These are phyloP conservation scores for Nothoprocta perdicaria DNA, from an alignment of 2,113 vertebrate species.

Conservation along the genomic window DNA sequence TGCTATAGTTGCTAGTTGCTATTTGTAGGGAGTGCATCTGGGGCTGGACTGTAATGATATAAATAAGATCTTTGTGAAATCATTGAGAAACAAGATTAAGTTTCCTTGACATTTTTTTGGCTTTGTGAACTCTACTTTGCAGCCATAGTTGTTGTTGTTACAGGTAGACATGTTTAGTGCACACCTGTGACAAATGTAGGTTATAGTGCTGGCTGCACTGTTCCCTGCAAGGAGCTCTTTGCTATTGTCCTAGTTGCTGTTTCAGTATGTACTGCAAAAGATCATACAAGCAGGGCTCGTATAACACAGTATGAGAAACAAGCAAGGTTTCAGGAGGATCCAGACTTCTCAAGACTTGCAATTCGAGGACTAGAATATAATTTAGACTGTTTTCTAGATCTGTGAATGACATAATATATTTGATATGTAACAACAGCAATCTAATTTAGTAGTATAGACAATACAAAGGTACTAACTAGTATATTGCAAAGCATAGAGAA, in stretches of 20 bases:
- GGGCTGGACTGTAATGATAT: neutral
- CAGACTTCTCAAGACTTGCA: neutral
- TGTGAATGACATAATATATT: neutral
- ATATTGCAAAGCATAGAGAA: neutral
- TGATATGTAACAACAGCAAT: neutral
- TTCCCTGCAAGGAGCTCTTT: neutral
- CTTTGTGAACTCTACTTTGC: neutral
- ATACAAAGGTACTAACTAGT: neutral
- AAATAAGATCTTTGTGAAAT: neutral
- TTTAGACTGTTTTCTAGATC: neutral
- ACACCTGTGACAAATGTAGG: rapidly evolving
- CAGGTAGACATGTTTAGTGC: neutral
- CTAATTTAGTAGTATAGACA: neutral
- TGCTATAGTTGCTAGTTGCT: neutral
- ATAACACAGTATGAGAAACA: neutral
- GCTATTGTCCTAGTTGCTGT: neutral
- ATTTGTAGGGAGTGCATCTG: neutral
- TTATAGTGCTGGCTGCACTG: neutral
- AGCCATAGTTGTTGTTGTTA: neutral
- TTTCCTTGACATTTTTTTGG: neutral
- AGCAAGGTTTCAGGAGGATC: neutral
- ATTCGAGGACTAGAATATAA: neutral
- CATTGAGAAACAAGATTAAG: neutral
- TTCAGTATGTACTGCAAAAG: neutral
- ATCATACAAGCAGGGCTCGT: neutral